Base-by-base conservation (phyloP, 2,888 invertebrate species). In the Mythimna vitellina region DNA sequence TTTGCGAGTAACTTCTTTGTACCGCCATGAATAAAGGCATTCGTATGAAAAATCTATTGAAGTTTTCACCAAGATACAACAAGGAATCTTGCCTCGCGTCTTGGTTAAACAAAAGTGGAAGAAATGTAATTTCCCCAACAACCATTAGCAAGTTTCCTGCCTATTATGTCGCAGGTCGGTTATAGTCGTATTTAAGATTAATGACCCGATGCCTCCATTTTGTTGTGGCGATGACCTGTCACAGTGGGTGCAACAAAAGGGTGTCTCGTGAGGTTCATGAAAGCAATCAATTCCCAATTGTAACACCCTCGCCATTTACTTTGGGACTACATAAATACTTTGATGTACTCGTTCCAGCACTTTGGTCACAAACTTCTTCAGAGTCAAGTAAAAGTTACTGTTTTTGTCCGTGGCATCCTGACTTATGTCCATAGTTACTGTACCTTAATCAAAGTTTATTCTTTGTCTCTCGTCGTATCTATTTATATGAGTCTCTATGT, bases 101-200 rank as follows among this genome's bases (percentile, higher is more conserved):
- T 83, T 85, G 76, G 75, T 85, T 84, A 84, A 87, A 87, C 88
- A 90, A 90, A 86, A 85, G 85, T 88, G 86, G 87, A 91, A 92
- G 91, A 92, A 92, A 93, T 92, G 92, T 93, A 93, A 94, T 94
- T 94, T 93, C 89, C 93, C 88, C 85, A 82, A 86, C 88, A 87
- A 86, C 92, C 93, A 93, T 95, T 94, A 94, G 91, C 91, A 88
- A 90, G 91, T 91, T 93, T 92, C 89, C 92, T 88, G 90, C 86
- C 89, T 87, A 90, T 93, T 94, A 92, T 87, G 88, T 80, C 83
- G 89, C 84, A 82, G 86, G 86, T 88, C 85, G 87, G 89, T 84
- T 87, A 89, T 92, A 91, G 92, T 92, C 93, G 94, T 94, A 93
- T 93, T 91, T 91, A 94, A 94, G 95, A 95, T 95, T 95, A 94